phyloP scores from a whole-genome alignment of 2,888 invertebrate genomes.

The Brachynemurus nebulosus region DNA sequence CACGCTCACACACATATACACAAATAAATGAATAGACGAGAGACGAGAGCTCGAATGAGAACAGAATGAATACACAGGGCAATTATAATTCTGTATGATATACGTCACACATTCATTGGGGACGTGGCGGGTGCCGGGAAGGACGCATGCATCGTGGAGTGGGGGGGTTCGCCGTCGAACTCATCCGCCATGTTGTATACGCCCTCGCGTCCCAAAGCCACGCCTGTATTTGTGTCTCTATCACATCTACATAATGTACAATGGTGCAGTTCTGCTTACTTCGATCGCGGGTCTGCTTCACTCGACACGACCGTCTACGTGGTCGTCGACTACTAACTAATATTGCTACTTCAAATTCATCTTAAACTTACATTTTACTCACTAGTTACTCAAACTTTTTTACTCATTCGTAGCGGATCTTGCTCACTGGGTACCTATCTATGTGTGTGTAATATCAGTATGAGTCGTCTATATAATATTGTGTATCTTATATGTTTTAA shows the following conservation, averaged over 20 bases:
- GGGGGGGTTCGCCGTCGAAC: neutral
- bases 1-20: neutral
- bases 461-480: too few relatives aligned
- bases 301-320: too few relatives aligned
- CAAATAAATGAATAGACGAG: neutral
- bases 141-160: neutral
- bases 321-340: too few relatives aligned
- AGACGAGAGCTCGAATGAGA: too few relatives aligned
- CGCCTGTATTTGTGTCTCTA: slow-evolving; percentile 24
- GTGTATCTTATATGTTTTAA: too few relatives aligned
- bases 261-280: slow-evolving; percentile 11
- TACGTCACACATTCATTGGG: slow-evolving; percentile 6
- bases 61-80: slow-evolving; percentile 6
- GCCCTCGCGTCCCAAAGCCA: slow-evolving; percentile 30
- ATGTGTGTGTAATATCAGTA: too few relatives aligned
- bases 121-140: neutral
- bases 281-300: too few relatives aligned
- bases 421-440: too few relatives aligned
- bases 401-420: too few relatives aligned
- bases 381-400: too few relatives aligned
- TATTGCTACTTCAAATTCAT: too few relatives aligned
- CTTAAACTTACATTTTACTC: too few relatives aligned
- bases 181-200: slow-evolving; percentile 32
- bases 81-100: slow-evolving; percentile 7
- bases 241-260: neutral